A percentile compares a stretch with the other conserved stretches of the same genome.
Conservation (phyloP, 2,113 vertebrate genomes). For the Ancistrus triradiatus region DNA sequence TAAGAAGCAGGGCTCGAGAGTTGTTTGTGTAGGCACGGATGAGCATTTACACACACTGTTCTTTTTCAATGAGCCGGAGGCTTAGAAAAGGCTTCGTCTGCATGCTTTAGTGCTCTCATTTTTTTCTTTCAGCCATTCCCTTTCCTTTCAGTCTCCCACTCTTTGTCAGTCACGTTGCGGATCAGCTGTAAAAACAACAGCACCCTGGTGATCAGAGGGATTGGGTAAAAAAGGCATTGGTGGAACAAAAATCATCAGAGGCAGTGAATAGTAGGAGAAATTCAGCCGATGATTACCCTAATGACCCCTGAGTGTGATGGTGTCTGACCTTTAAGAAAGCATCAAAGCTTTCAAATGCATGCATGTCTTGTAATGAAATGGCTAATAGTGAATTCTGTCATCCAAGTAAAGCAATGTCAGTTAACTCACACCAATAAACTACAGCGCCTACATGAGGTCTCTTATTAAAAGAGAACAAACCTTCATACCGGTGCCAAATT, state of each 20-base stretch:
- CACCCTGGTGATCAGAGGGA: conserved; percentile 28
- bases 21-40: conserved; percentile 45
- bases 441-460: too few species aligned
- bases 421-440: too few species aligned
- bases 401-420: too few species aligned
- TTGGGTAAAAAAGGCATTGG: conserved; percentile 48
- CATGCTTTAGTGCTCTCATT: conserved; percentile 54
- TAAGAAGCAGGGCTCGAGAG: conserved; percentile 46
- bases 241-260: conserved; percentile 22
- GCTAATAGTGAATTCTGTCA: too few species aligned
- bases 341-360: too few species aligned
- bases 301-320: conserved; percentile 33
- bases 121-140: conserved; percentile 41
- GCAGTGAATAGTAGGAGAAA: conserved; percentile 43
- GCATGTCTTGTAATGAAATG: too few species aligned
- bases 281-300: conserved; percentile 55
- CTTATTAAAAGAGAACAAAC: too few species aligned
- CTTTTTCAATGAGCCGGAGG: conserved; percentile 59
- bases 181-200: conserved; percentile 63
- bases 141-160: conserved; percentile 44
- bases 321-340: conserved; percentile 37
- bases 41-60: conserved; percentile 56
- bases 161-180: conserved; percentile 53
- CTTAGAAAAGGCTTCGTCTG: conserved; percentile 59
- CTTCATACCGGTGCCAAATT: too few species aligned